Evolutionary conservation across 2,113 vertebrate genomes (phyloP).

Genomic region (Mustela nigripes): DNA sequence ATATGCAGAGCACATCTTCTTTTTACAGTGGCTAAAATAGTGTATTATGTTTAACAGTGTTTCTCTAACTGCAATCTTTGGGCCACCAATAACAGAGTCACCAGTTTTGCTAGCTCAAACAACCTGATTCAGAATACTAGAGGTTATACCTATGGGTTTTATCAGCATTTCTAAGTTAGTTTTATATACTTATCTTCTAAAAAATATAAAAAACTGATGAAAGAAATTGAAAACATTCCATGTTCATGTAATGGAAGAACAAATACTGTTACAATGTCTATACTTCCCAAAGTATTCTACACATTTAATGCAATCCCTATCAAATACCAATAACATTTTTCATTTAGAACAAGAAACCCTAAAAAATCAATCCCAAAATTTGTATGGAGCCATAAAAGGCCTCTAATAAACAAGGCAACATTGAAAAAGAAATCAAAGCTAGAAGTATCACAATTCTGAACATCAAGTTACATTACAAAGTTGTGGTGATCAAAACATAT

Average conservation of each 20-base stretch:
- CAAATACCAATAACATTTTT: neutral
- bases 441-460: neutral
- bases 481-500: neutral
- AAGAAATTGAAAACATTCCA: neutral
- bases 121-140: neutral
- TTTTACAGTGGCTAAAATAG: neutral
- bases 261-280: neutral
- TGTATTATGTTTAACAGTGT: neutral
- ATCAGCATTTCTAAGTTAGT: neutral
- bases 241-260: neutral
- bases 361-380: neutral
- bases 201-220: neutral
- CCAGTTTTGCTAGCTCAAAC: neutral
- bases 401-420: neutral
- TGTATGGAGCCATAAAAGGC: neutral
- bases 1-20: neutral
- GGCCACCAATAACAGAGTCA: neutral
- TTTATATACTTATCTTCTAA: neutral
- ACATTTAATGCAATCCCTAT: neutral
- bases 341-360: neutral
- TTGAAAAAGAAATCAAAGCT: neutral
- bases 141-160: neutral
- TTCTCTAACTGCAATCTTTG: neutral
- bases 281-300: neutral
- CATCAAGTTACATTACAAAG: neutral